A percentile compares a stretch with the other conserved stretches of the same genome.
phyloP scores from a whole-genome alignment of 37 sponge, comb jelly and placozoan species.

The Eunapius fragilis region DNA sequence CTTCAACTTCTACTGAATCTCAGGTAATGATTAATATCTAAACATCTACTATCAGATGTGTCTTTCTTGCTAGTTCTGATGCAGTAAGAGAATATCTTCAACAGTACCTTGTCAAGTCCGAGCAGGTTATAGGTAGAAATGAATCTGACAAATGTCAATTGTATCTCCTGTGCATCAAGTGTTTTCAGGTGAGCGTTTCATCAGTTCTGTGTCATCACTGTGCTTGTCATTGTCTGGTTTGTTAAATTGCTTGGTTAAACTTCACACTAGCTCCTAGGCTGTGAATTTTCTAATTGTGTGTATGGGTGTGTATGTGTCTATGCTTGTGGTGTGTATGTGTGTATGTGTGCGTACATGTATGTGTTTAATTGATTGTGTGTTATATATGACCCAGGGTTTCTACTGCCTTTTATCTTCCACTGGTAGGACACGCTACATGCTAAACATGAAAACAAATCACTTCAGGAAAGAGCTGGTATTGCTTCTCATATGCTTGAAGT shows the following conservation, averaged over 20 bases:
- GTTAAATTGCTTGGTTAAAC: too few relatives aligned
- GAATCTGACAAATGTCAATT: conserved; percentile 9
- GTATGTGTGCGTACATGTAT: background rate
- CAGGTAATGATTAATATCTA: conserved; percentile 19
- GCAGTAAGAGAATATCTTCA: conserved; percentile 32
- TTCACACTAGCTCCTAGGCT: too few relatives aligned
- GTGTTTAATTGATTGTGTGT: background rate
- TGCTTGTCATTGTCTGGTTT: too few relatives aligned
- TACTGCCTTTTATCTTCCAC: background rate
- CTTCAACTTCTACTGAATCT: conserved; percentile 60
- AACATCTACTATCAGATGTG: too few relatives aligned
- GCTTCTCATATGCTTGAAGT: background rate
- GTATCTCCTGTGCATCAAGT: conserved; percentile 44
- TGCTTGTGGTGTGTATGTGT: conserved; percentile 2
- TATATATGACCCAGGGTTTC: too few relatives aligned
- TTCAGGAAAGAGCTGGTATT: background rate
- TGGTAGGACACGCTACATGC: background rate
- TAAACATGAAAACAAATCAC: background rate
- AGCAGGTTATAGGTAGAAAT: background rate
- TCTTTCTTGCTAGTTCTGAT: background rate
- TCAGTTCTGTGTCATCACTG: too few relatives aligned
- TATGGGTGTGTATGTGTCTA: background rate
- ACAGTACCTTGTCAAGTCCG: conserved; percentile 35
- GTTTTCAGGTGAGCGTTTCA: conserved; percentile 26
- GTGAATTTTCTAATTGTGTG: background rate